phyloP scores from a whole-genome alignment of 1,140 invertebrate genomes.

The Diuraphis noxia region DNA sequence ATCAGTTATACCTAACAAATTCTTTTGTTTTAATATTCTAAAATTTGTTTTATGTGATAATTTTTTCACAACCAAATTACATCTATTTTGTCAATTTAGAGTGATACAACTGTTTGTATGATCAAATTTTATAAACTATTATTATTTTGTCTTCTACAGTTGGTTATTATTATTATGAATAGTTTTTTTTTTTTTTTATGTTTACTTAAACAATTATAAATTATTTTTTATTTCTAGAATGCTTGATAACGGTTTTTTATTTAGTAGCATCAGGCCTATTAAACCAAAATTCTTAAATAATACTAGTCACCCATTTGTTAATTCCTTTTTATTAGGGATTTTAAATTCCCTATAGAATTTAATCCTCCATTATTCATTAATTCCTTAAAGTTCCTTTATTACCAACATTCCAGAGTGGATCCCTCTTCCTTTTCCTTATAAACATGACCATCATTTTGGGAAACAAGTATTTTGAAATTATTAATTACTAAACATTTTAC shows the following conservation, averaged over 20 bases:
- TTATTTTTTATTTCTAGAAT: constrained; percentile 42
- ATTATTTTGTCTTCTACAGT: constrained; percentile 40
- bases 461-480: constrained; percentile 53
- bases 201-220: neutral
- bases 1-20: constrained; percentile 21
- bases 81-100: constrained; percentile 34
- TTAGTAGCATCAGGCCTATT: constrained; percentile 4
- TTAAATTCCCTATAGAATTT: constrained; percentile 23
- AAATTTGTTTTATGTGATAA: constrained; percentile 47
- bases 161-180: constrained; percentile 17
- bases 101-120: constrained; percentile 20
- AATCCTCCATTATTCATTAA: constrained; percentile 40
- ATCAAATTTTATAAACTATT: constrained; percentile 46
- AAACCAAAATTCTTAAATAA: constrained; percentile 47
- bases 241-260: constrained; percentile 28
- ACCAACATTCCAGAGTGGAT: constrained; percentile 53
- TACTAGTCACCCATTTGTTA: constrained; percentile 34
- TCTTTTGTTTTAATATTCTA: constrained; percentile 12
- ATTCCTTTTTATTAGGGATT: constrained; percentile 27
- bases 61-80: constrained; percentile 40
- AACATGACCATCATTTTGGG: constrained; percentile 41
- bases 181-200: constrained; percentile 2
- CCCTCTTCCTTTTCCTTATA: constrained; percentile 52
- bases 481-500: constrained; percentile 22
- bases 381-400: constrained; percentile 52